Percentiles rank a stretch among this genome's conserved stretches.
Conservation (phyloP, 2,888 invertebrate species). For the Andricus quercusramuli region DNA sequence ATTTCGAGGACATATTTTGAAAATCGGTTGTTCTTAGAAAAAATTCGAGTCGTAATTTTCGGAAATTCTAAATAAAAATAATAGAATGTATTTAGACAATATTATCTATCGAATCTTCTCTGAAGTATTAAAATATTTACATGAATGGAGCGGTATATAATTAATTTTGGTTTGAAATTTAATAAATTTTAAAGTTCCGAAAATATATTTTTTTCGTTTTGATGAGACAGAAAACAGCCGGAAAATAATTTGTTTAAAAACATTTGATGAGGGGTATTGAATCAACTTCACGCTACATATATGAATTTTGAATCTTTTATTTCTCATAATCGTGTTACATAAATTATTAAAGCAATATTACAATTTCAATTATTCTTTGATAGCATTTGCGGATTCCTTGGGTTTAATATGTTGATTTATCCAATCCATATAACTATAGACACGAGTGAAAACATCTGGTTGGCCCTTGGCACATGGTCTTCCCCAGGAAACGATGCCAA, state of each 20-base stretch:
- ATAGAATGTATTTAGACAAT: too few species aligned
- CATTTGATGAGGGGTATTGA: neutral
- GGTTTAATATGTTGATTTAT: slow-evolving; percentile 66
- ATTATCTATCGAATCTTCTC: too few species aligned
- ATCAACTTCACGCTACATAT: neutral
- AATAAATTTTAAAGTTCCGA: neutral
- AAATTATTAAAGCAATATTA: too few species aligned
- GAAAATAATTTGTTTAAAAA: neutral
- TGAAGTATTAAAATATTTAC: too few species aligned
- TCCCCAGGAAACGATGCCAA: slow-evolving; percentile 79
- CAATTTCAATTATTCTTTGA: too few species aligned
- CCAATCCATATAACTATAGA: slow-evolving; percentile 76
- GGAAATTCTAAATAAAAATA: neutral
- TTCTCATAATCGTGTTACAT: too few species aligned
- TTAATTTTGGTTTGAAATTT: neutral
- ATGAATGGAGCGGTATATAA: neutral
- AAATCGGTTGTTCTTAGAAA: neutral
- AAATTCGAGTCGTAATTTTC: neutral
- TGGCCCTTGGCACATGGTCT: slow-evolving; percentile 77
- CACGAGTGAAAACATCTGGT: slow-evolving; percentile 78
- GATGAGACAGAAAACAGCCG: neutral
- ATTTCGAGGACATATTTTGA: neutral
- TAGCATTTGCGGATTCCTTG: slow-evolving; percentile 24
- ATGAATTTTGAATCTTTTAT: neutral
- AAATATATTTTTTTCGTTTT: neutral